Conservation (phyloP, 2,888 invertebrate genomes). For the Ypsolopha sequella region DNA sequence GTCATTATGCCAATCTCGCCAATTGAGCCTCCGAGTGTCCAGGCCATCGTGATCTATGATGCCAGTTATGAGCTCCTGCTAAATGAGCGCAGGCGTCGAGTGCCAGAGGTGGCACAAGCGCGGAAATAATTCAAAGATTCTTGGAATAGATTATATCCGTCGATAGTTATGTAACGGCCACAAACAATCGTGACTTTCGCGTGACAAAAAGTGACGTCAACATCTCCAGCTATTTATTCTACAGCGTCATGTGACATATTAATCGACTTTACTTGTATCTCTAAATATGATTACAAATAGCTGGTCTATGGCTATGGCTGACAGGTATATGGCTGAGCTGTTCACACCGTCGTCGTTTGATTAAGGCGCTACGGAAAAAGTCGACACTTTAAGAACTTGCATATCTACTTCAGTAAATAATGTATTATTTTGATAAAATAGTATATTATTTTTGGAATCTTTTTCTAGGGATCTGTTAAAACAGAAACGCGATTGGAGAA, state of each 20-base stretch:
- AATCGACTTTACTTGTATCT: slow-evolving; percentile 20
- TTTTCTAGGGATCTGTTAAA: too few relatives aligned
- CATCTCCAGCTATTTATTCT: neutral
- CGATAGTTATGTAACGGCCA: too few relatives aligned
- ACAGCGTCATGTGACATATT: neutral
- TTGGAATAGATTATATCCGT: neutral
- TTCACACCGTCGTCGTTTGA: too few relatives aligned
- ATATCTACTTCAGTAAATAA: too few relatives aligned
- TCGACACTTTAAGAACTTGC: too few relatives aligned
- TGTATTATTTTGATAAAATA: too few relatives aligned
- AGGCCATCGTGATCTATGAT: slow-evolving; percentile 46
- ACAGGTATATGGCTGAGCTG: too few relatives aligned
- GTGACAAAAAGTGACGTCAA: neutral
- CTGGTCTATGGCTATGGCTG: too few relatives aligned
- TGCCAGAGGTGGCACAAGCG: neutral
- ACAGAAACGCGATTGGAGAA: too few relatives aligned
- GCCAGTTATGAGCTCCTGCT: slow-evolving; percentile 42
- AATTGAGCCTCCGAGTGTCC: slow-evolving; percentile 37
- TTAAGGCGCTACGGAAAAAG: too few relatives aligned
- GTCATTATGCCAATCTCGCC: slow-evolving; percentile 62
- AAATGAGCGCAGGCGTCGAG: neutral
- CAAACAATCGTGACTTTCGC: neutral
- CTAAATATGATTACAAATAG: too few relatives aligned
- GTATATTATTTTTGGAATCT: too few relatives aligned
- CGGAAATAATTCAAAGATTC: neutral